Conservation (phyloP, 2,113 vertebrate genomes). For the Megalops atlanticus region DNA sequence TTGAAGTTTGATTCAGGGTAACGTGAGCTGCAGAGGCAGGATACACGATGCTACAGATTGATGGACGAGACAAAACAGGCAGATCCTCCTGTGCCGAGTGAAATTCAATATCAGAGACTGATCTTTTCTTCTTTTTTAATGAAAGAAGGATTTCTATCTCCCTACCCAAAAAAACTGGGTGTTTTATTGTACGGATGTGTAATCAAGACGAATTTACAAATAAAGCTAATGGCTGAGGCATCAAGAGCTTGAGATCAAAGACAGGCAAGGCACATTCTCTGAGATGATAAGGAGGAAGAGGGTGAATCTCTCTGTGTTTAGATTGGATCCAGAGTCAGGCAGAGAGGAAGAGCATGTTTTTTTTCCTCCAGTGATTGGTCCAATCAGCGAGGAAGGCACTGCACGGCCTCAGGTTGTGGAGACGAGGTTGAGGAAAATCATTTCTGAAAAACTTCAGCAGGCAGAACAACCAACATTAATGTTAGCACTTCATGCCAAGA, state of each 20-base stretch:
- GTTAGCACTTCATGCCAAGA: not conserved
- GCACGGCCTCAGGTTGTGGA: slow-evolving; percentile 56
- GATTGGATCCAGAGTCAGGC: slow-evolving; percentile 58
- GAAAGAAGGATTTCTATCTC: not conserved
- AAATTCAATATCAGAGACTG: not conserved
- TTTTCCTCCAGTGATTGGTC: slow-evolving; percentile 54
- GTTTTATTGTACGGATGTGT: not conserved
- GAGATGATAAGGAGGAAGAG: slow-evolving; percentile 1
- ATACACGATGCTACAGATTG: not conserved
- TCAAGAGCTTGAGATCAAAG: slow-evolving; percentile 49
- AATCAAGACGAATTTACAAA: not conserved
- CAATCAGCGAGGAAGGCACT: slow-evolving; percentile 53
- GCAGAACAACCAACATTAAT: slow-evolving; percentile 32
- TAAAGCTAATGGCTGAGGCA: slow-evolving; percentile 11
- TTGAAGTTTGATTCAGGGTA: not conserved
- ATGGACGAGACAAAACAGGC: not conserved
- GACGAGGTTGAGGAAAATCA: slow-evolving; percentile 57
- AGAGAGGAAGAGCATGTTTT: slow-evolving; percentile 44
- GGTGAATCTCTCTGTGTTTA: slow-evolving; percentile 30
- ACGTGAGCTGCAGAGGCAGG: not conserved
- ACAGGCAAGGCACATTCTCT: slow-evolving; percentile 46
- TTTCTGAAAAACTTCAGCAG: slow-evolving; percentile 58
- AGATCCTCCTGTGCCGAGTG: not conserved
- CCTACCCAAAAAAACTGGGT: not conserved
- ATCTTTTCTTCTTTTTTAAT: not conserved